phyloP scores from a whole-genome alignment of 92 coral and sea anemone species.

The Pocillopora meandrina region DNA sequence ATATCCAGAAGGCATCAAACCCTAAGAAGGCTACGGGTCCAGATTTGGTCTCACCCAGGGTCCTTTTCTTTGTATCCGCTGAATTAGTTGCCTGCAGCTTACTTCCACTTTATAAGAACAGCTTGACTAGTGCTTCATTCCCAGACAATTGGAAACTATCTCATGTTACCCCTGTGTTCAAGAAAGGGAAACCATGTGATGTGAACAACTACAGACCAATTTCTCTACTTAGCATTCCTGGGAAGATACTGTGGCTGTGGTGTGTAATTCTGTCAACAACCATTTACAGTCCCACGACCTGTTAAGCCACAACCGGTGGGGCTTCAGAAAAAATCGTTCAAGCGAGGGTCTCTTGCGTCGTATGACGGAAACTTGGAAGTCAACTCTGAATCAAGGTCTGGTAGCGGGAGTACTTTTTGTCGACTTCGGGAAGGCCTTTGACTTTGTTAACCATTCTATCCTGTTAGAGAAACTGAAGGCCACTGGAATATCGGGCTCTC shows the following conservation, averaged over 20 bases:
- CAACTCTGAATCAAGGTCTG: background rate
- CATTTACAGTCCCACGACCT: slow-evolving; percentile 36
- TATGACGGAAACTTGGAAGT: too few species aligned
- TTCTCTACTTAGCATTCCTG: slow-evolving; percentile 31
- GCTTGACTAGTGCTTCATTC: background rate
- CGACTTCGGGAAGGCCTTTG: slow-evolving; percentile 7
- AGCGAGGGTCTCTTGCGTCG: slow-evolving; percentile 34
- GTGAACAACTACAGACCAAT: slow-evolving; percentile 41
- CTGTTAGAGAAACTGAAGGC: slow-evolving; percentile 11
- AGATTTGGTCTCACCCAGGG: slow-evolving; percentile 44
- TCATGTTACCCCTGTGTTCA: background rate
- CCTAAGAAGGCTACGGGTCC: background rate
- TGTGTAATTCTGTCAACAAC: slow-evolving; percentile 8
- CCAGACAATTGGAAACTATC: slow-evolving; percentile 29
- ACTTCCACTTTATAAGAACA: slow-evolving; percentile 17
- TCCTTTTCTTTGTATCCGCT: slow-evolving; percentile 13
- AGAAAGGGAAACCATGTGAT: slow-evolving; percentile 21
- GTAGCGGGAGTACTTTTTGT: slow-evolving; percentile 26
- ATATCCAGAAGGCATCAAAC: slow-evolving; percentile 12
- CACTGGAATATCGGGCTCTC: slow-evolving; percentile 6
- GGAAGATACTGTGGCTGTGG: slow-evolving; percentile 7
- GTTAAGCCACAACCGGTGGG: slow-evolving; percentile 25
- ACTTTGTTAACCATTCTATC: slow-evolving; percentile 15
- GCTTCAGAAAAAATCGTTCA: slow-evolving; percentile 30
- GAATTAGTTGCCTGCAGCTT: background rate